Evolutionary conservation across 2,888 invertebrate species (phyloP).

Genomic region (Cephus pulcher): DNA sequence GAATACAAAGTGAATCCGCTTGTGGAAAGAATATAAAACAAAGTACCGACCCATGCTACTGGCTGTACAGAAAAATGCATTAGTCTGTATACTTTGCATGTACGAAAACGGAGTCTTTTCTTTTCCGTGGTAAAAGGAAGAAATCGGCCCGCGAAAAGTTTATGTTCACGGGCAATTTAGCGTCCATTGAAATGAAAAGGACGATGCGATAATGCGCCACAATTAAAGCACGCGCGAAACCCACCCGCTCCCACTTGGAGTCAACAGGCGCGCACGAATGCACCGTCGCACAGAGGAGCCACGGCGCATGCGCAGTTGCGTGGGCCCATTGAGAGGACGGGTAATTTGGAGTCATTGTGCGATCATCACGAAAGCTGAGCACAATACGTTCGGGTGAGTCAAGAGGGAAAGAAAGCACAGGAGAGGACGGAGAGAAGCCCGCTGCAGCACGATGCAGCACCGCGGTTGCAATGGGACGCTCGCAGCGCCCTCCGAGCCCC

Average conservation of each 20-base stretch:
- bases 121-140: background rate
- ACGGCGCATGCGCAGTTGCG: conserved; percentile 13
- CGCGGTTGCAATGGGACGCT: background rate
- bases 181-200: background rate
- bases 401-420: background rate
- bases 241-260: background rate
- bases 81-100: background rate
- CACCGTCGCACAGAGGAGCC: background rate
- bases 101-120: background rate
- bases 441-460: background rate
- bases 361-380: conserved; percentile 18
- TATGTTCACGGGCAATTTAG: conserved; percentile 1
- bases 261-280: conserved; percentile 7
- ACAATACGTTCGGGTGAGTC: conserved; percentile 7
- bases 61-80: background rate
- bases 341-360: conserved; percentile 27
- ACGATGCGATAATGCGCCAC: conserved; percentile 14
- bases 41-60: background rate
- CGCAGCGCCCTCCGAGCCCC: conserved; percentile 30
- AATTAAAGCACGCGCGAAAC: conserved; percentile 16
- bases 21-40: background rate
- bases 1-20: background rate
- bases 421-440: background rate
- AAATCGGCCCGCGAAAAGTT: background rate
- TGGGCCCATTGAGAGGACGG: conserved; percentile 26